Base-by-base conservation (phyloP, 2,888 invertebrate species). In the Willowsia nigromaculata region DNA sequence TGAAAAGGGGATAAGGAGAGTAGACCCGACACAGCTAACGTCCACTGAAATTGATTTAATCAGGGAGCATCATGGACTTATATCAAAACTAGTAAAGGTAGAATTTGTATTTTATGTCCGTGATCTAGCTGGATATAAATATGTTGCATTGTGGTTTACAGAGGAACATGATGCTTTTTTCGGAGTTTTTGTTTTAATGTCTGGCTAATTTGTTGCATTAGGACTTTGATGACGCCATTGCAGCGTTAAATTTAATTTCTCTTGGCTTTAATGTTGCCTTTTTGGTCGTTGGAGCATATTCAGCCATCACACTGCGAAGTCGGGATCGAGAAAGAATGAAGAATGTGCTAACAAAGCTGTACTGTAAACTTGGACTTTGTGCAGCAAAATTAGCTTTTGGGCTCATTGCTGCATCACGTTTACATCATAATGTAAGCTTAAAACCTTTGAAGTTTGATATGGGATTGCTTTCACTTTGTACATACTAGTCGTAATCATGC, bases 21-120 rank as follows among this genome's bases (percentile, higher is more conserved):
- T 91, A 71, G 90, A 91, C 22, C 90, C 92, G 3, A 85, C 84
- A 3, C 83, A 84, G 59, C 83, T 91, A 13, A 88, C 91, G 7
- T 83, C 91, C 0, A 76, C 90, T 53, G 92, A 92, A 83, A 92
- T 92, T 59, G 92, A 92, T 53, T 71, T 92, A n/a, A 90, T 92
- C 3, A 33, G 92, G 68, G 92, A 92, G 59, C 92, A 92, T 89
- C 92, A 92, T 86, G 92, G 92, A 15, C 65, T 91, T 1, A 81
- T 88, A 37, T 90, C 91, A 9, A 91, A 91, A 71, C 53, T 91
- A 11, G 91, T 92, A 11, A 78, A 88, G 82, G 92, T 56, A 25
- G n/a, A n/a, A n/a, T n/a, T n/a, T n/a, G n/a, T n/a, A n/a, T n/a
- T n/a, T n/a, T n/a, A n/a, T n/a, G n/a, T n/a, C n/a, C n/a, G n/a